These are phyloP conservation scores for Caloenas nicobarica DNA, from an alignment of 2,113 vertebrate species.

Conservation along the genomic window DNA sequence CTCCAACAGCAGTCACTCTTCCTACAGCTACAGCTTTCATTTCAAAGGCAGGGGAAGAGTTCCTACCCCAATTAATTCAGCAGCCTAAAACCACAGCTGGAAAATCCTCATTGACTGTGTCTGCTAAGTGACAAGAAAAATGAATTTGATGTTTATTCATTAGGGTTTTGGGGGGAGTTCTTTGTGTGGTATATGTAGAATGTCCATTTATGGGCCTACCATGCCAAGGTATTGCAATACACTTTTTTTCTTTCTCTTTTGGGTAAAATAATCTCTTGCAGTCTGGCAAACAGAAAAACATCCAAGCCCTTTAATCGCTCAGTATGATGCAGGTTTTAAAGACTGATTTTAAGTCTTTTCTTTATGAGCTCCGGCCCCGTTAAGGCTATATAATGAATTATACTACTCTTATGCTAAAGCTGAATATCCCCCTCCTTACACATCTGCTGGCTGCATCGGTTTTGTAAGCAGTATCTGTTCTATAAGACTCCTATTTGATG, in stretches of 20 bases:
- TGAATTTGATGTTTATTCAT: not conserved
- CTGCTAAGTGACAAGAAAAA: not conserved
- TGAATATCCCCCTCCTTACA: not conserved
- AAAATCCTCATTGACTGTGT: not conserved
- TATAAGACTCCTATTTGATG: not conserved
- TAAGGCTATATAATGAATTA: not conserved
- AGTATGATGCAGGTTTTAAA: not conserved
- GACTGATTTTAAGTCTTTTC: not conserved
- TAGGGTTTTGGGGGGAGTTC: not conserved
- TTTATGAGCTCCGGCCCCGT: not conserved
- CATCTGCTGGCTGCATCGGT: not conserved
- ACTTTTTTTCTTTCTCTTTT: not conserved
- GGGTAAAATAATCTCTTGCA: not conserved
- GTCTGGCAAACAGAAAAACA: not conserved
- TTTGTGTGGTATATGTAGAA: not conserved
- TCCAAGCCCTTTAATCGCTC: not conserved
- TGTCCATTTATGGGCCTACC: not conserved
- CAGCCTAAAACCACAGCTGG: constrained; percentile 19
- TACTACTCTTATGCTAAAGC: not conserved
- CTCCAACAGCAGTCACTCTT: not conserved
- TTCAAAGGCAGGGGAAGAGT: not conserved
- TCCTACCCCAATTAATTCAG: not conserved
- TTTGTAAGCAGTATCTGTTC: not conserved
- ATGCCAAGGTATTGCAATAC: not conserved
- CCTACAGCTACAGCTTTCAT: not conserved